Percentiles rank a stretch among this genome's conserved stretches.
Evolutionary conservation across 2,888 invertebrate species (phyloP).

Genomic region (Philopedon plagiatum): DNA sequence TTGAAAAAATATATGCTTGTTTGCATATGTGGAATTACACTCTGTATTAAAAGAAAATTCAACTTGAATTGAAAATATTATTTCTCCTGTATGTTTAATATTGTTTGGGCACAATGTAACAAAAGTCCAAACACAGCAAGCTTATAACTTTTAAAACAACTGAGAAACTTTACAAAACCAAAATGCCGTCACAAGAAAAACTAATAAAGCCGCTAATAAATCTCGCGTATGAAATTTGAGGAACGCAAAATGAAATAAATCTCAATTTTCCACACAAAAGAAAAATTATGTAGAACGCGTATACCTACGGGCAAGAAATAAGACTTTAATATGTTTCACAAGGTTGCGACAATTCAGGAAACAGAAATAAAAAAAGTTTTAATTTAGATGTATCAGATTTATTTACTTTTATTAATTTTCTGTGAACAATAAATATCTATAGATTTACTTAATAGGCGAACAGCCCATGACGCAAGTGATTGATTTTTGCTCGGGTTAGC

Average conservation of each 20-base stretch:
- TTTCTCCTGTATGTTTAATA: background rate
- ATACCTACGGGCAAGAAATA: conserved; percentile 1
- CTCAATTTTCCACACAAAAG: conserved; percentile 34
- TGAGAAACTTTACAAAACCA: conserved; percentile 1
- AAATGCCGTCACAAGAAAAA: conserved; percentile 25
- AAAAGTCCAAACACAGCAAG: background rate
- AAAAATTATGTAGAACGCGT: conserved; percentile 22
- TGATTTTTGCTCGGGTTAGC: too few species aligned
- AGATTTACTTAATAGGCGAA: too few species aligned
- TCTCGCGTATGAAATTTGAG: conserved; percentile 42
- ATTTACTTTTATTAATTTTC: too few species aligned
- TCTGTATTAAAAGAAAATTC: too few species aligned
- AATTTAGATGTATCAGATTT: too few species aligned
- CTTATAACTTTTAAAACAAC: background rate
- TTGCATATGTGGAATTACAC: too few species aligned
- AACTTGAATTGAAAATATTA: background rate
- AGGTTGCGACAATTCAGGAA: background rate
- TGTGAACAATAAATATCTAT: too few species aligned
- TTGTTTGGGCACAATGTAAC: background rate
- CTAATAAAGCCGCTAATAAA: conserved; percentile 44
- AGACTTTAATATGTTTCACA: background rate
- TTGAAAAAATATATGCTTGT: too few species aligned
- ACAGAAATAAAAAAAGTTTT: background rate
- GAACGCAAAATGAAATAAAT: conserved; percentile 42
- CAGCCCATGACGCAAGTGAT: too few species aligned